phyloP scores from a whole-genome alignment of 37 sponge, comb jelly and placozoan species.

The Bolinopsis microptera region DNA sequence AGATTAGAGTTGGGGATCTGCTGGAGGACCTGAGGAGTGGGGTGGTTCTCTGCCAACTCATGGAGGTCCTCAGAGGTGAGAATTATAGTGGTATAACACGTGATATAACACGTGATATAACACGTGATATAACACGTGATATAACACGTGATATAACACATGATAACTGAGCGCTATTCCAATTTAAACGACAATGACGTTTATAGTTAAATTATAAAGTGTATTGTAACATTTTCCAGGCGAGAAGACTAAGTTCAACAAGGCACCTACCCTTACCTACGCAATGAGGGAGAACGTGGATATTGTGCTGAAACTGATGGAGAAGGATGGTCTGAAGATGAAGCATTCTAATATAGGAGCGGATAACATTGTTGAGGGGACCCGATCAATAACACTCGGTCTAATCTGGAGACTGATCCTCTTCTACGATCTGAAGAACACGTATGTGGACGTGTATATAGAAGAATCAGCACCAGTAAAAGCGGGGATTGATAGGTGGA shows the following conservation, averaged over 20 bases:
- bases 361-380: conserved; percentile 1
- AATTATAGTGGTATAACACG: too few species aligned
- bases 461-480: not conserved
- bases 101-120: too few species aligned
- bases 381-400: not conserved
- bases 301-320: not conserved
- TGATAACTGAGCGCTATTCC: too few species aligned
- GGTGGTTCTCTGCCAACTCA: not conserved
- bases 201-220: too few species aligned
- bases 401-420: conserved; percentile 26
- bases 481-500: not conserved
- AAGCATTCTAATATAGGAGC: not conserved
- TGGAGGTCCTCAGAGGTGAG: conserved; percentile 5
- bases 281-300: not conserved
- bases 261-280: not conserved
- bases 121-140: too few species aligned
- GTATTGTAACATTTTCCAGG: too few species aligned
- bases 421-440: not conserved
- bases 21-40: conserved; percentile 2
- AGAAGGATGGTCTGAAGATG: not conserved
- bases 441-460: not conserved
- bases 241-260: not conserved
- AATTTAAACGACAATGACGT: too few species aligned
- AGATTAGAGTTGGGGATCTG: not conserved
- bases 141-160: too few species aligned